Conservation (phyloP, 35 echinoderm and acorn worm species). For the Stichopus chloronotus region DNA sequence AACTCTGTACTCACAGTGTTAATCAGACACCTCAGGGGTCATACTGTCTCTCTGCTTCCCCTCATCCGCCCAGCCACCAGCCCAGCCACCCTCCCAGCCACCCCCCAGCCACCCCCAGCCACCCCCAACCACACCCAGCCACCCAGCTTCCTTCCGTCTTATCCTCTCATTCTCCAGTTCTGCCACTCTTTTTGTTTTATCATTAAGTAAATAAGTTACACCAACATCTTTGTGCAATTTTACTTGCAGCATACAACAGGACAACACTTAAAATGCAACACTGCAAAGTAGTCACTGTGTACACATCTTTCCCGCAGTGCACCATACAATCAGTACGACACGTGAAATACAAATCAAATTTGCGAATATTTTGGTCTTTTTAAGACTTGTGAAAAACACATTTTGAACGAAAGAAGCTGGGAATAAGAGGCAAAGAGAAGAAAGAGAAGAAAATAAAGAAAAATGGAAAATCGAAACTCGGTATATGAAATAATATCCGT, state of each 20-base stretch:
- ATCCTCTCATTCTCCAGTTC: no score
- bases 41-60: neutral
- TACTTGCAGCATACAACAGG: no score
- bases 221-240: no score
- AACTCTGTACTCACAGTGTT: no score
- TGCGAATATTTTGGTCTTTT: neutral
- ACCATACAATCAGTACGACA: no score
- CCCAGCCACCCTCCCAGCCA: neutral
- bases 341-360: conserved; percentile 7
- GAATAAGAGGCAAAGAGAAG: neutral
- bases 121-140: neutral
- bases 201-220: no score
- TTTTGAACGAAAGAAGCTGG: no score
- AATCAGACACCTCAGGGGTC: neutral
- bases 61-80: neutral
- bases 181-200: no score
- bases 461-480: conserved; percentile 17
- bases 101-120: neutral
- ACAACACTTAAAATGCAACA: no score
- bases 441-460: neutral
- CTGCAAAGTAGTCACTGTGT: no score
- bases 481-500: conserved; percentile 46
- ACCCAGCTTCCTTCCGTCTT: neutral
- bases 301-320: no score
- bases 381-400: neutral